Conservation (phyloP, 1,140 invertebrate genomes). For the Cardiocondyla obscurior region DNA sequence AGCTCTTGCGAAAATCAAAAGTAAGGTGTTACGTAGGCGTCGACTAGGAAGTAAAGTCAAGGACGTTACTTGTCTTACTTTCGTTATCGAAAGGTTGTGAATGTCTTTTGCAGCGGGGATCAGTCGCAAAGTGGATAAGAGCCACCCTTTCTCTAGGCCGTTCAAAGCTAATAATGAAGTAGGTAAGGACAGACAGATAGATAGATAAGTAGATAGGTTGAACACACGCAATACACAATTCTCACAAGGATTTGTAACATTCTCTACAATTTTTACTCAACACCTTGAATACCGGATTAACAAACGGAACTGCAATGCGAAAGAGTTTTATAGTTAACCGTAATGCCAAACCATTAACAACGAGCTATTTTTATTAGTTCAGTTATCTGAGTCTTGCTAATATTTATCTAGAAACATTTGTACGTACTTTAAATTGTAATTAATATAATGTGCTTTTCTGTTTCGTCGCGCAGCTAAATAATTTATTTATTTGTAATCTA, state of each 20-base stretch:
- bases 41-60: conserved; percentile 48
- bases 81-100: conserved; percentile 48
- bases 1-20: conserved; percentile 22
- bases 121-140: conserved; percentile 21
- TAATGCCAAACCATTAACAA: neutral
- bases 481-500: too few relatives aligned
- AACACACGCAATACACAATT: neutral
- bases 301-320: neutral
- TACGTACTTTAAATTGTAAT: too few relatives aligned
- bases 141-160: conserved; percentile 44
- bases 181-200: conserved; percentile 27
- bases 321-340: neutral
- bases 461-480: too few relatives aligned
- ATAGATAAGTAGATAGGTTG: conserved; percentile 36
- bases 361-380: neutral
- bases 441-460: too few relatives aligned
- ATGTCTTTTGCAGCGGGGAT: neutral
- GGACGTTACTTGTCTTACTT: conserved; percentile 33
- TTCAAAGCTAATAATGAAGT: conserved; percentile 19
- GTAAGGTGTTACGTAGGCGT: neutral
- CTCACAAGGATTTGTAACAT: neutral
- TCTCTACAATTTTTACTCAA: neutral
- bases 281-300: neutral
- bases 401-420: neutral
- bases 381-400: neutral